Base-by-base conservation (phyloP, 2,888 invertebrate species). In the Xylota sylvarum region DNA sequence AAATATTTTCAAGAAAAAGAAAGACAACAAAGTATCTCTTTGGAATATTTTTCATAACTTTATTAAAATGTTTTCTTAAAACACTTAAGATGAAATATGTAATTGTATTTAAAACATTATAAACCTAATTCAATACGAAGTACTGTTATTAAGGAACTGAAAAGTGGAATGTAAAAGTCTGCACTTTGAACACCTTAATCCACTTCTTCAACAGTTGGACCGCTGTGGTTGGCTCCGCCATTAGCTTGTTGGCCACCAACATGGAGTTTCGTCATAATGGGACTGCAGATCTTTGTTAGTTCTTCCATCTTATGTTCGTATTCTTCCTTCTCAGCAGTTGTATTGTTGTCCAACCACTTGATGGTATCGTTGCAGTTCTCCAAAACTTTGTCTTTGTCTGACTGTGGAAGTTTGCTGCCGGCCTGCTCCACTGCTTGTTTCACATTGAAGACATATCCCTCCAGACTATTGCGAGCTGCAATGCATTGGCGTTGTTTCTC, bases 271-370 rank as follows among this genome's bases (percentile, higher is more conserved):
- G 90, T 96, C 96, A 90, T 93, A 90, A 89, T 93, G 90, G 88
- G 91, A 58, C 91, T 92, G 89, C 93, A 94, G 17, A 91, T 73
- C 37, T 91, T 90, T 0, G 92, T 92, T 23, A 93, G 64, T 70
- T 91, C 90, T 77, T 91, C 88, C 88, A 91, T 87, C 79, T 91
- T 91, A 83, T 90, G 86, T 94, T 97, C 96, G 88, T 95, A 95
- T 89, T 97, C 97, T 4, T 95, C 94, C 89, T 95, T 95, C 58
- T 96, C 95, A 1, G 97, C 97, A 32, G 96, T 93, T 1, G 95
- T 94, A 90, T 97, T 97, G 43, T 93, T 92, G 89, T 98, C 98
- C 84, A 97, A 92, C 97, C 97, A 97, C 69, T 93, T 93, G 64
- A 96, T 91, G 37, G 94, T 93, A 60, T 95, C 95, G 0, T 94